These are phyloP conservation scores for Bambusicola thoracicus DNA, from an alignment of 2,113 vertebrate species.

Conservation along the genomic window DNA sequence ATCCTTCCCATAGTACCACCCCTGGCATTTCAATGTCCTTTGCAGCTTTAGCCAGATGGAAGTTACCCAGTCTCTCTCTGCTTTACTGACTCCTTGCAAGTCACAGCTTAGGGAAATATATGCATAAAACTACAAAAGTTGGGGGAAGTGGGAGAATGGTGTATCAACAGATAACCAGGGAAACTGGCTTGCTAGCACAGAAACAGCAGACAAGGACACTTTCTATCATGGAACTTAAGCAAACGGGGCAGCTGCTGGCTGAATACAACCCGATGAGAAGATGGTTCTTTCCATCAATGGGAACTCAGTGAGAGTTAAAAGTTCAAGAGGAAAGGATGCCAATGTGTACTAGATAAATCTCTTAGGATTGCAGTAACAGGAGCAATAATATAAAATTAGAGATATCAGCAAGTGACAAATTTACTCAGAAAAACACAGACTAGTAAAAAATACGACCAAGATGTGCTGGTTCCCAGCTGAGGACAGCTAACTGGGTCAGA, in stretches of 20 bases:
- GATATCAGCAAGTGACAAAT: constrained; percentile 5
- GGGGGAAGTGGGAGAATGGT: not conserved
- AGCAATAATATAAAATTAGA: constrained; percentile 31
- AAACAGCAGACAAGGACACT: not conserved
- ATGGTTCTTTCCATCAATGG: not conserved
- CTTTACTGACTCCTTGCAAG: not conserved
- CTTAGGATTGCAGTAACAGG: not conserved
- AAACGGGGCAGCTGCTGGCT: not conserved
- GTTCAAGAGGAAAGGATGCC: not conserved
- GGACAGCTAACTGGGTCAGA: constrained; percentile 47
- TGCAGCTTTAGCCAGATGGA: not conserved
- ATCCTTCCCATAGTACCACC: not conserved
- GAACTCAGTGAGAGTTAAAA: not conserved
- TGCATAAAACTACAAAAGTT: rapidly evolving
- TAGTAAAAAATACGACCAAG: constrained; percentile 8
- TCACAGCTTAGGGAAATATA: not conserved
- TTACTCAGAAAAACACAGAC: constrained; percentile 13
- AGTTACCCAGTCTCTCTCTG: rapidly evolving
- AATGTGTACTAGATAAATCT: not conserved
- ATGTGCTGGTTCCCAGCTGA: not conserved
- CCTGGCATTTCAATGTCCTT: not conserved
- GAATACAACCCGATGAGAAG: not conserved
- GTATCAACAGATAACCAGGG: not conserved
- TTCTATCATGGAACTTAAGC: not conserved
- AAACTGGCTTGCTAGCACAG: not conserved